phyloP scores from a whole-genome alignment of 2,888 invertebrate species.

The Tetropium fuscum region DNA sequence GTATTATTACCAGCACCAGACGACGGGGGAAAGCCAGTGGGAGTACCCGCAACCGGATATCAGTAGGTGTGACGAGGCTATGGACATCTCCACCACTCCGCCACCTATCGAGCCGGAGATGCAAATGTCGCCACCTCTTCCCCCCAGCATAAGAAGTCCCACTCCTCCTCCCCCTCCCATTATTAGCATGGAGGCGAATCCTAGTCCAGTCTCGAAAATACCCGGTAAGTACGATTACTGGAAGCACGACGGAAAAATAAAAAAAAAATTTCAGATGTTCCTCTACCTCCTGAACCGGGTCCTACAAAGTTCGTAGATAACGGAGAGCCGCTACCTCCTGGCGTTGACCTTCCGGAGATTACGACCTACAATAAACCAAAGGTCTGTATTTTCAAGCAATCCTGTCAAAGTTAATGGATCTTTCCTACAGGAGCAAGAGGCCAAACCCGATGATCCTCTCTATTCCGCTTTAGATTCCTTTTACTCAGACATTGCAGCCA shows the following conservation, averaged over 20 bases:
- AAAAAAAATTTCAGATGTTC: constrained; percentile 46
- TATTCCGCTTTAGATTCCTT: constrained; percentile 69
- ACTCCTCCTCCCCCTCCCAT: constrained; percentile 58
- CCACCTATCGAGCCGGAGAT: constrained; percentile 61
- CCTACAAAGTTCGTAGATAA: constrained; percentile 35
- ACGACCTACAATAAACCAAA: constrained; percentile 23
- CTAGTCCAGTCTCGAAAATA: neutral
- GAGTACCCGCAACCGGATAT: constrained; percentile 71
- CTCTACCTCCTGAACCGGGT: constrained; percentile 41
- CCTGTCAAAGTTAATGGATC: neutral
- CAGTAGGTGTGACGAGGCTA: constrained; percentile 69
- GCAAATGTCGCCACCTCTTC: constrained; percentile 56
- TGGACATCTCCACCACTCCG: constrained; percentile 73
- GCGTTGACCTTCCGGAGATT: constrained; percentile 67
- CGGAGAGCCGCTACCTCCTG: constrained; percentile 69
- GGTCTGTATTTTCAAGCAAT: constrained; percentile 29
- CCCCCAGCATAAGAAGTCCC: constrained; percentile 51
- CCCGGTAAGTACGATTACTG: constrained; percentile 24
- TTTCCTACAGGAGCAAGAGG: constrained; percentile 24
- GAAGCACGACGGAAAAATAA: too few relatives aligned
- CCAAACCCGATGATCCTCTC: constrained; percentile 33
- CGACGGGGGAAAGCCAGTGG: constrained; percentile 74
- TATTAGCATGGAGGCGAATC: constrained; percentile 45
- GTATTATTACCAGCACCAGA: constrained; percentile 75
- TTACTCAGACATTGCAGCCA: constrained; percentile 72